Evolutionary conservation across 2,797 vertebrate species (phyloP), one percentile per base, ranked within the genome.

Genomic region (Ptychobarbus kaznakovi): DNA sequence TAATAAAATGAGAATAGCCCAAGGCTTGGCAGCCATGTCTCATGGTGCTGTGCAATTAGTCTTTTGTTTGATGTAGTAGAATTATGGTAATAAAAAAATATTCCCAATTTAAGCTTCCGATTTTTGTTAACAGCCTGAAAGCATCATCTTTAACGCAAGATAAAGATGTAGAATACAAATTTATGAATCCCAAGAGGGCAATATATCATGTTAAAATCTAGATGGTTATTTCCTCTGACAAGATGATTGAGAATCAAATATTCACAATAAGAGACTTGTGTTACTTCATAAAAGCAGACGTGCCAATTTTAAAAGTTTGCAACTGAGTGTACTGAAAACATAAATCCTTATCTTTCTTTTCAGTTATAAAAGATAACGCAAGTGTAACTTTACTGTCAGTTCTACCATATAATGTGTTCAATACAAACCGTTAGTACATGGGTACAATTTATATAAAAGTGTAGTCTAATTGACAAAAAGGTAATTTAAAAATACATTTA

Each of bases 191-290:
- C 32, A 38, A 76, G 12, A 77, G 53, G 51, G 51, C 35, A 38
- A 42, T n/a, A 35, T 58, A 76, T 76, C 28, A 75, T 56, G 15
- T 15, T 58, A 40, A 42, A 61, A 4, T 58, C 51, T 75, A 16
- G 35, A 77, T 28, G 38, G 15, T 25, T 61, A 61, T 61, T 61
- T 61, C 75, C 53, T 42, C 9, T 42, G 53, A 78, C 75, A 61
- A 61, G 75, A 61, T 61, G 53, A 61, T 61, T 78, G 38, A 61
- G 75, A 78, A 78, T 78, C 22, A 16, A 61, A 61, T 58, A 76
- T 75, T 75, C 46, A 11, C 46, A 38, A 22, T 77, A 12, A 77
- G 35, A 77, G 13, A 25, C 35, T 42, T 13, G 28, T 4, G 32
- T n/a, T 38, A 51, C 20, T 76, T 61, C 12, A 58, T 25, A 61